Base-by-base conservation (phyloP, 2,797 vertebrate species). In the Pampus argenteus region DNA sequence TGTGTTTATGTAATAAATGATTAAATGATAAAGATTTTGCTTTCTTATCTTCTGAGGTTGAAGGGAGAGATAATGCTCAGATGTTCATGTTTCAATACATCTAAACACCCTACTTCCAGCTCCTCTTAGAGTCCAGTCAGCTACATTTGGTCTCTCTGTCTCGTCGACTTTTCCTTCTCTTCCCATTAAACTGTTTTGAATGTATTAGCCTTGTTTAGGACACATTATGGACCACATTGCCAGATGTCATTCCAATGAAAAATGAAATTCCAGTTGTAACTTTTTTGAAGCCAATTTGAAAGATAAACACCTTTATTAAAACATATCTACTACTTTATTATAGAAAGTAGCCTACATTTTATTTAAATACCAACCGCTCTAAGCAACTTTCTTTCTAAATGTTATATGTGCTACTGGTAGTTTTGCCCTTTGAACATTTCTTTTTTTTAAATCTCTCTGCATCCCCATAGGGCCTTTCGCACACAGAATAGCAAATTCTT, bases 1-100 rank as follows among this genome's bases (percentile, higher is more conserved):
- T 40, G 23, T 2, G 23, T 61, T 66, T 62, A 47, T 70, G n/a
- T 55, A 79, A 79, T 82, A 71, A 76, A 85, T 38, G n/a, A 14
- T 31, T 45, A 10, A 40, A 10, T 17, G 71, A 70, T 54, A 6
- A 70, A 72, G 5, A 18, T 0, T 56, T 14, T 38, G 14, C 3
- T 45, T 2, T 65, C 3, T 23, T 48, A 1, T 52, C 10, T 72
- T 55, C 22, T 36, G 5, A 62, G 11, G 18, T n/a, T n/a, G n/a
- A n/a, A 63, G 45, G 23, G 15, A 45, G 25, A 47, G 13, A 62
- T 51, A 29, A 25, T 17, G 14, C 11, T 20, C 1, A 62, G 3
- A 47, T 68, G 2, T 25, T n/a, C 31, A 49, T 15, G 9, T 58
- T 70, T 58, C 42, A 63, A 1, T 51, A 0, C 38, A 52, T 56